These are phyloP conservation scores for Stegastes partitus DNA, from an alignment of 2,113 vertebrate genomes.

Conservation along the genomic window DNA sequence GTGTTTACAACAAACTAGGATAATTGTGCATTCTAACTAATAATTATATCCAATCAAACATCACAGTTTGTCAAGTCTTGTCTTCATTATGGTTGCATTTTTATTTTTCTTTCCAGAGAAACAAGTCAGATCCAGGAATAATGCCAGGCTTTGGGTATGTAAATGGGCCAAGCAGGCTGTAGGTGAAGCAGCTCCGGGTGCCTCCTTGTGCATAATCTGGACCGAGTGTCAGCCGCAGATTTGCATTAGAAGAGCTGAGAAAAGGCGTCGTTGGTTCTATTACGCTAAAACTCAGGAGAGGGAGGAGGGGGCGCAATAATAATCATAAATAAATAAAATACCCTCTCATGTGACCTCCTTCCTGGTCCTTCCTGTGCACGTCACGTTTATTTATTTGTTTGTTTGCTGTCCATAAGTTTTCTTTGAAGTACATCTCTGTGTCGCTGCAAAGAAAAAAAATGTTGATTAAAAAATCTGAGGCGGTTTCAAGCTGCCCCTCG, in stretches of 20 bases:
- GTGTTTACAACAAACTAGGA: no score
- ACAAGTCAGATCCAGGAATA: background rate
- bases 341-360: conserved; percentile 22
- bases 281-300: conserved; percentile 33
- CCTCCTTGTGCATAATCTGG: conserved; percentile 29
- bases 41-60: background rate
- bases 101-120: background rate
- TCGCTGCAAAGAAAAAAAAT: conserved; percentile 74
- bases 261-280: conserved; percentile 37
- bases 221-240: conserved; percentile 44
- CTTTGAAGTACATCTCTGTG: conserved; percentile 38
- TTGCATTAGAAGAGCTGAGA: conserved; percentile 71
- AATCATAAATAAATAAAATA: no score
- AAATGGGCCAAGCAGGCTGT: conserved; percentile 18
- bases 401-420: conserved; percentile 35
- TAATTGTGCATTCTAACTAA: background rate
- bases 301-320: background rate
- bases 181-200: conserved; percentile 36
- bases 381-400: no score
- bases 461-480: conserved; percentile 71
- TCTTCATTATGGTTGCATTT: background rate
- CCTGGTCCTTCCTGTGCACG: background rate
- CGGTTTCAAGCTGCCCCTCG: conserved; percentile 83
- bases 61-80: background rate
- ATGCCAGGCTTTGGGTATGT: conserved; percentile 40